Conservation (phyloP, 2,888 invertebrate species). For the Dynastes maya region DNA sequence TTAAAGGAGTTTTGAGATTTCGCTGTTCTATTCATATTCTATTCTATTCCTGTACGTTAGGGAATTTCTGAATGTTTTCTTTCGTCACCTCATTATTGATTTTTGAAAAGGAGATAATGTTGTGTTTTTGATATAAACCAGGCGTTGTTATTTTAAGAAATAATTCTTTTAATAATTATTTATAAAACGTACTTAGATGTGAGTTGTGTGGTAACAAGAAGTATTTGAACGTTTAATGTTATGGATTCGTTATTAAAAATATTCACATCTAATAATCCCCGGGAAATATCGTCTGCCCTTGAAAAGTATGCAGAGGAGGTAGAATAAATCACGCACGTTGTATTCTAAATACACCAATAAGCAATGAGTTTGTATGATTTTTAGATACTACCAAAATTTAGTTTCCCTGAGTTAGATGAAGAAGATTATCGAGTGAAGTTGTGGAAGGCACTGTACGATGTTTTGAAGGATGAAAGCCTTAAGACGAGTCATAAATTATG, state of each 20-base stretch:
- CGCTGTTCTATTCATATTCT: too few species aligned
- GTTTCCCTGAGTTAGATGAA: slow-evolving; percentile 76
- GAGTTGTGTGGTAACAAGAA: background rate
- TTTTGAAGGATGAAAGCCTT: slow-evolving; percentile 72
- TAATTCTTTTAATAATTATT: background rate
- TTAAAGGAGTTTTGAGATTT: background rate
- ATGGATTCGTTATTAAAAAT: slow-evolving; percentile 54
- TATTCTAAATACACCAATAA: background rate
- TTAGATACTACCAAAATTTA: slow-evolving; percentile 74
- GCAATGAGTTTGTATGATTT: slow-evolving; percentile 56
- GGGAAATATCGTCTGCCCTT: slow-evolving; percentile 61
- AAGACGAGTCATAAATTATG: slow-evolving; percentile 72
- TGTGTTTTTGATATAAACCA: slow-evolving; percentile 17
- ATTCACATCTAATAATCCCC: slow-evolving; percentile 51
- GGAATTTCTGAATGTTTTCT: background rate
- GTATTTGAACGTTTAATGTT: background rate
- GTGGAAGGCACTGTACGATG: slow-evolving; percentile 77
- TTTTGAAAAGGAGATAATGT: too few species aligned
- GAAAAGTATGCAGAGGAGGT: slow-evolving; percentile 70
- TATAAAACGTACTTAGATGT: background rate
- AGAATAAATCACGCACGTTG: slow-evolving; percentile 55
- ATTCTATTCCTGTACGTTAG: too few species aligned
- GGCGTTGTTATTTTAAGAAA: background rate
- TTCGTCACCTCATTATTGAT: background rate
- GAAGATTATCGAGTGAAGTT: slow-evolving; percentile 73